phyloP scores from a whole-genome alignment of 2,888 invertebrate species.

The Netelia fuscicornis region DNA sequence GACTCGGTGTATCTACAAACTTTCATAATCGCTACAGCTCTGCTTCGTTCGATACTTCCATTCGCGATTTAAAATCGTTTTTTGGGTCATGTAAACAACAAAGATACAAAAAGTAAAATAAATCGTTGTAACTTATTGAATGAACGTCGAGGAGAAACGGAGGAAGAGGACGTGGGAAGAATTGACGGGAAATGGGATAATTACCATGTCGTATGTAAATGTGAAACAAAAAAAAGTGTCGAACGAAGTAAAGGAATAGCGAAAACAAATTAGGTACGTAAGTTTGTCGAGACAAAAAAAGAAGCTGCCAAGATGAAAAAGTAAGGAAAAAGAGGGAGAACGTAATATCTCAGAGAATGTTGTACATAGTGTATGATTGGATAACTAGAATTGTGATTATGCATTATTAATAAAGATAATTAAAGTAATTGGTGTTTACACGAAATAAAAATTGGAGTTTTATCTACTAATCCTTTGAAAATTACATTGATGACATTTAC shows the following conservation, averaged over 20 bases:
- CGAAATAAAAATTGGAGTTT: constrained; percentile 34
- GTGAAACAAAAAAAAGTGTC: neutral
- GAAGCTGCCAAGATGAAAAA: neutral
- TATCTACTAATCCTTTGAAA: neutral
- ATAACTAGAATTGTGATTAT: constrained; percentile 73
- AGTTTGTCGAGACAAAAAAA: constrained; percentile 22
- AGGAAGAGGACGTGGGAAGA: neutral
- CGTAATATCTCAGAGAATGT: constrained; percentile 48
- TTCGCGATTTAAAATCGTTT: constrained; percentile 37
- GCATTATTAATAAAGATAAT: constrained; percentile 62
- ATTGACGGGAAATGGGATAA: neutral
- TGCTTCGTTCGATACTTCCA: constrained; percentile 33
- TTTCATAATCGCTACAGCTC: constrained; percentile 43
- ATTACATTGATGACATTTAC: no score
- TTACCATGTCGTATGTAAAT: neutral
- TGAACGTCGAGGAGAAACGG: neutral
- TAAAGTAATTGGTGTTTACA: constrained; percentile 58
- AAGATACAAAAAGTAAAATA: constrained; percentile 5
- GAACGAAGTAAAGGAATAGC: constrained; percentile 12
- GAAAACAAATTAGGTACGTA: constrained; percentile 39
- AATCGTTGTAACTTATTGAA: neutral
- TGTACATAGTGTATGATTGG: constrained; percentile 79
- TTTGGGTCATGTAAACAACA: constrained; percentile 4
- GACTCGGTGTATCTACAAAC: constrained; percentile 22
- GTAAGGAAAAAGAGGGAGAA: constrained; percentile 14